Percentiles rank a stretch among this genome's conserved stretches.
Evolutionary conservation across 2,888 invertebrate species (phyloP).

Genomic region (Patella depressa): DNA sequence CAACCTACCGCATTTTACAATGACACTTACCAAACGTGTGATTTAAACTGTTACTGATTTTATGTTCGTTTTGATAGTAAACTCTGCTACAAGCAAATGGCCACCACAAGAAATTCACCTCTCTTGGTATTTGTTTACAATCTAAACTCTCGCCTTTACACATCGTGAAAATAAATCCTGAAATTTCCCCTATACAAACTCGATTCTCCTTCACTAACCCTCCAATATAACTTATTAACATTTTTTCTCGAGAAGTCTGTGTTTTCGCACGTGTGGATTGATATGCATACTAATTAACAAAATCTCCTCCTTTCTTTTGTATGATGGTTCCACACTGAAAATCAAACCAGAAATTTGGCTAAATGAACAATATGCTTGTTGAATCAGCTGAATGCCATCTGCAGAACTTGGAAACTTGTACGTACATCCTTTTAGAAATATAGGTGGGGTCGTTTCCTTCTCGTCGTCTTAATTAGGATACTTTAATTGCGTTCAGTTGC

Average conservation of each 20-base stretch:
- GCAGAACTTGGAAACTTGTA: not conserved
- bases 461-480: no score
- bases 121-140: not conserved
- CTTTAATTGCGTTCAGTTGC: no score
- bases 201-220: no score
- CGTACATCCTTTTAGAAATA: no score
- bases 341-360: not conserved
- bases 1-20: no score
- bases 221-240: not conserved
- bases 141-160: not conserved
- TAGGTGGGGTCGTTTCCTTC: no score
- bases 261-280: slow-evolving; percentile 1
- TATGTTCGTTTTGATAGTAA: no score
- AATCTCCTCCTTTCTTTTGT: slow-evolving; percentile 1
- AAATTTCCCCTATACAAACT: not conserved
- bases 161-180: not conserved
- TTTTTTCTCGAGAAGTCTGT: not conserved
- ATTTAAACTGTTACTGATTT: no score
- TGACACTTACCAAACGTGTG: no score
- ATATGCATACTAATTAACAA: slow-evolving; percentile 7
- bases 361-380: not conserved
- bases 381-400: slow-evolving; percentile 4
- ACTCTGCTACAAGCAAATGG: not conserved
- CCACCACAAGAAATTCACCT: not conserved
- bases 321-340: not conserved